phyloP scores from a whole-genome alignment of 2,797 vertebrate species.

The Enteromius afrohamiltoni region DNA sequence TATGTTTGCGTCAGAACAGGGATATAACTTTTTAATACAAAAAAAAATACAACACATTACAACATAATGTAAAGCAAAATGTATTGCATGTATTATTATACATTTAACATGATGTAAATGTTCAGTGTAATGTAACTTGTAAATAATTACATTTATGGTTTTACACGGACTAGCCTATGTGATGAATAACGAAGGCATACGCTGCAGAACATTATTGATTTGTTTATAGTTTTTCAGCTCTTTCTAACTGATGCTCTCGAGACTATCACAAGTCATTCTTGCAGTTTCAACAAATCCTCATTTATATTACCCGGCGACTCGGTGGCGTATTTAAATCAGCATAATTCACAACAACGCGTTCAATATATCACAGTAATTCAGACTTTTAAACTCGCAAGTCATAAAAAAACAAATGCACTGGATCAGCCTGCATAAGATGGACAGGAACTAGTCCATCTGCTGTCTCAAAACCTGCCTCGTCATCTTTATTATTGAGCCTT shows the following conservation, averaged over 20 bases:
- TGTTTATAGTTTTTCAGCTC: conserved; percentile 25
- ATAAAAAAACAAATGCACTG: neutral
- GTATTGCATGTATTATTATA: neutral
- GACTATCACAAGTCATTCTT: conserved; percentile 22
- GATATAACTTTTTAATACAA: neutral
- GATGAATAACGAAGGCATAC: neutral
- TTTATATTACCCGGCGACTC: conserved; percentile 7
- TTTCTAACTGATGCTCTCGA: conserved; percentile 1
- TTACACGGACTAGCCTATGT: neutral
- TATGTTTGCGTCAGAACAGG: neutral
- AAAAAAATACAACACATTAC: neutral
- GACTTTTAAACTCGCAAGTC: neutral
- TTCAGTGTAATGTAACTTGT: neutral
- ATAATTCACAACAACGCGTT: neutral
- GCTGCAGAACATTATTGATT: neutral
- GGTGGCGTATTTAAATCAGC: neutral
- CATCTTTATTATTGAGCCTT: neutral
- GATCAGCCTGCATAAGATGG: neutral
- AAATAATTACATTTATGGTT: neutral
- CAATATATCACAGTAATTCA: neutral
- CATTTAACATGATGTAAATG: neutral
- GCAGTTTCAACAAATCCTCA: conserved; percentile 11
- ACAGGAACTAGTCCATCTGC: neutral
- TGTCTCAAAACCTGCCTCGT: neutral
- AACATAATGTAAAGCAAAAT: neutral